Conservation (phyloP, 2,113 vertebrate genomes). For the Dinomys branickii region DNA sequence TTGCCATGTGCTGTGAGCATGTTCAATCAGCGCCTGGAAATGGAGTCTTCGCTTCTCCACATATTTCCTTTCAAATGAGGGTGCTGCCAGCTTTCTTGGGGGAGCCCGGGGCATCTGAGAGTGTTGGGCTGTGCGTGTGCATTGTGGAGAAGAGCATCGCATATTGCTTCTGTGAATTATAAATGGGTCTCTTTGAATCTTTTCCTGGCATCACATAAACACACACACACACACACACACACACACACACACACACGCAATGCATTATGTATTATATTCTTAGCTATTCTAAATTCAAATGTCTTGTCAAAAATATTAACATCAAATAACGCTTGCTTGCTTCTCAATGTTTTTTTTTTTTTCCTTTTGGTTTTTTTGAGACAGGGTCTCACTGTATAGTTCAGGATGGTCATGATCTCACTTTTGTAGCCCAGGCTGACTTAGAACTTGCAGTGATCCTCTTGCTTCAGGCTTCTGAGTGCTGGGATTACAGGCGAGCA, state of each 20-base stretch:
- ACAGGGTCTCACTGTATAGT: background rate
- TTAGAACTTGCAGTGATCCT: background rate
- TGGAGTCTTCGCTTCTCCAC: background rate
- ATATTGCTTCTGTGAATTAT: background rate
- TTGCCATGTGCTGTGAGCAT: background rate
- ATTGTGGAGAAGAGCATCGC: background rate
- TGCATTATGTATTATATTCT: background rate
- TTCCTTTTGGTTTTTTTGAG: background rate
- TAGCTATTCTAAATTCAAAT: conserved; percentile 45
- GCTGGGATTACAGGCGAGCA: background rate
- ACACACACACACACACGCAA: background rate
- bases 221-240: background rate
- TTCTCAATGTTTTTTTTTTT: background rate
- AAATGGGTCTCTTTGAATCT: background rate
- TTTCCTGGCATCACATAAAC: background rate
- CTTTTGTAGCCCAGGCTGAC: background rate
- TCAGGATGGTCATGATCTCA: background rate
- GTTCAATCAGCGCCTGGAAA: background rate
- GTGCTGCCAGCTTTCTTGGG: background rate
- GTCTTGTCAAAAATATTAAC: background rate
- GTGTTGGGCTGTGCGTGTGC: background rate
- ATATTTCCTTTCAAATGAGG: conserved; percentile 4
- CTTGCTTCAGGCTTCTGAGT: background rate
- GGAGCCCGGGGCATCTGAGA: background rate
- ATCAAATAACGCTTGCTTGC: background rate